Percentiles rank a stretch among this genome's conserved stretches.
phyloP scores from a whole-genome alignment of 2,797 vertebrate genomes.

The Oreonectes daqikongensis region DNA sequence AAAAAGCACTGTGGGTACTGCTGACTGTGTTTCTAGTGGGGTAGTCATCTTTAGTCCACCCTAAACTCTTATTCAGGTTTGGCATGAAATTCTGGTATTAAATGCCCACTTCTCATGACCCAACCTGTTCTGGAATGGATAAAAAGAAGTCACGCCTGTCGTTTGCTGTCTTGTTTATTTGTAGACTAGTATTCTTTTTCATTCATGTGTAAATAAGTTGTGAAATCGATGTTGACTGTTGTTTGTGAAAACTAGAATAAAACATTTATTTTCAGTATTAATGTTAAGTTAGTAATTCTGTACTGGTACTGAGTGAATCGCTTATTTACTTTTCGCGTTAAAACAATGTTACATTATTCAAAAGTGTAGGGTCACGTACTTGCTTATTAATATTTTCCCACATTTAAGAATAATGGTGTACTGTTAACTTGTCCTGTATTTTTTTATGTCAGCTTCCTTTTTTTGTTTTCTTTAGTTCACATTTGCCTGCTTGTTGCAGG shows the following conservation, averaged over 20 bases:
- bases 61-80: not conserved
- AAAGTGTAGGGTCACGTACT: too few relatives aligned
- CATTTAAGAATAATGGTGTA: too few relatives aligned
- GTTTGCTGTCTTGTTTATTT: not conserved
- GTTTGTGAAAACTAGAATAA: not conserved
- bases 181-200: too few relatives aligned
- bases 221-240: not conserved
- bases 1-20: not conserved
- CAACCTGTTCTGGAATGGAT: not conserved
- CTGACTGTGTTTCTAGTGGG: not conserved
- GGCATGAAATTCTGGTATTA: not conserved
- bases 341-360: too few relatives aligned
- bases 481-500: not conserved
- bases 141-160: not conserved
- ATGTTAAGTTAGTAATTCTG: too few relatives aligned
- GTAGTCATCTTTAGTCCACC: not conserved
- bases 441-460: not conserved
- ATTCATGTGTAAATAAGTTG: not conserved
- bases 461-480: not conserved
- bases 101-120: not conserved
- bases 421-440: not conserved
- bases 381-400: too few relatives aligned
- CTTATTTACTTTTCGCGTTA: too few relatives aligned
- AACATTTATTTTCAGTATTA: too few relatives aligned
- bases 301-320: not conserved